These are phyloP conservation scores for Ceramica pisi DNA, from an alignment of 2,888 invertebrate genomes.

Conservation along the genomic window DNA sequence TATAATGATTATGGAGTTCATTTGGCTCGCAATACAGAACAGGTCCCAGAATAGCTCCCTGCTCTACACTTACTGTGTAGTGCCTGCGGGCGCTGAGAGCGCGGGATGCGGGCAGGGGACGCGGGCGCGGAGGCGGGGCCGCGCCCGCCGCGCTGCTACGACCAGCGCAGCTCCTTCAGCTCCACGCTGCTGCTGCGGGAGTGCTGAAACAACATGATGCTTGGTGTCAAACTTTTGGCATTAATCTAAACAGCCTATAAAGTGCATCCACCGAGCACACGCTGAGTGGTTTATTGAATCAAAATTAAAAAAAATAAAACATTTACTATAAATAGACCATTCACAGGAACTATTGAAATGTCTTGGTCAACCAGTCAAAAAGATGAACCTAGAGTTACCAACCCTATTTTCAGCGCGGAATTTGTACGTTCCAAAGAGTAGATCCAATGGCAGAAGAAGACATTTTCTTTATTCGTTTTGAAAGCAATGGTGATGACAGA, in stretches of 20 bases:
- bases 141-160: conserved; percentile 86
- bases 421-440: no score
- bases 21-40: neutral
- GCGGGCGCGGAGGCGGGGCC: conserved; percentile 85
- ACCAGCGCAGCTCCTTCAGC: conserved; percentile 85
- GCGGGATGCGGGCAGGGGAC: conserved; percentile 77
- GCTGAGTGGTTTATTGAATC: no score
- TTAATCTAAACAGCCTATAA: neutral
- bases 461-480: no score
- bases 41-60: conserved; percentile 7
- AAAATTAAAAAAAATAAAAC: no score
- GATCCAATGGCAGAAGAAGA: no score
- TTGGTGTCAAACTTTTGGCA: conserved; percentile 1
- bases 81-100: conserved; percentile 59
- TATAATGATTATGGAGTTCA: no score
- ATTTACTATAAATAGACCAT: no score
- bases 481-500: no score
- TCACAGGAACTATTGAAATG: no score
- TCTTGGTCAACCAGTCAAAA: no score
- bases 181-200: conserved; percentile 80
- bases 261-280: neutral
- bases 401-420: no score
- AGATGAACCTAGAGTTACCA: no score
- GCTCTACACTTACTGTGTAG: conserved; percentile 69
- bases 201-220: conserved; percentile 24